Evolutionary conservation across 2,797 vertebrate species (phyloP), one percentile per base, ranked within the genome.

Genomic region (Triplophysa bombifrons): DNA sequence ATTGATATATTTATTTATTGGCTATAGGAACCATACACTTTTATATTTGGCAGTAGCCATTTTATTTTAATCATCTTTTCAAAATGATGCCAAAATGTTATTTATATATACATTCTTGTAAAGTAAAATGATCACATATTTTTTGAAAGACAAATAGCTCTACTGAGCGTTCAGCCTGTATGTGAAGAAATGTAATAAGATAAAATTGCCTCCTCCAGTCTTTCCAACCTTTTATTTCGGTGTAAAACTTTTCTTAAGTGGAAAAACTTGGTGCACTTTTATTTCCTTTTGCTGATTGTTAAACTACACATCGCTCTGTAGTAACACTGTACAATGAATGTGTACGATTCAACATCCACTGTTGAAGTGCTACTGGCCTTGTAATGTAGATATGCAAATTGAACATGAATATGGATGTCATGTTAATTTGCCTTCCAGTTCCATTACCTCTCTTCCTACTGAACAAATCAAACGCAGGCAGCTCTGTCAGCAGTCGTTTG

Each of bases 391-490:
- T 74, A 83, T 82, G 65, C 67, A 82, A 27, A 80, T 80, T 30
- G 22, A 12, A 73, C 55, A 84, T 82, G 70, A 82, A 85, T 85
- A 82, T 83, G 79, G 69, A 74, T 73, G 53, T 66, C 25, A 48
- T 67, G 65, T 72, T 82, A 82, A 85, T 77, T 77, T 78, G 69
- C 72, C 58, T 80, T 79, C 60, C 72, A 81, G 80, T 73, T 77
- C 64, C 58, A 77, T 80, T 67, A 82, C 76, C 70, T 46, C 69
- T 70, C 64, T 38, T 76, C 50, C 34, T 41, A 44, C 30, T 34
- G 51, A 83, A 74, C 82, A 81, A 80, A 82, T 80, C 69, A 74
- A 73, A 82, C 67, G 44, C 80, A 74, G 44, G 50, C 65, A 71
- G 76, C 60, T 67, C 73, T 60, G 61, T 68, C 70, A 77, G 65